Conservation (phyloP, 2,113 vertebrate genomes). For the Hemichromis elongatus region DNA sequence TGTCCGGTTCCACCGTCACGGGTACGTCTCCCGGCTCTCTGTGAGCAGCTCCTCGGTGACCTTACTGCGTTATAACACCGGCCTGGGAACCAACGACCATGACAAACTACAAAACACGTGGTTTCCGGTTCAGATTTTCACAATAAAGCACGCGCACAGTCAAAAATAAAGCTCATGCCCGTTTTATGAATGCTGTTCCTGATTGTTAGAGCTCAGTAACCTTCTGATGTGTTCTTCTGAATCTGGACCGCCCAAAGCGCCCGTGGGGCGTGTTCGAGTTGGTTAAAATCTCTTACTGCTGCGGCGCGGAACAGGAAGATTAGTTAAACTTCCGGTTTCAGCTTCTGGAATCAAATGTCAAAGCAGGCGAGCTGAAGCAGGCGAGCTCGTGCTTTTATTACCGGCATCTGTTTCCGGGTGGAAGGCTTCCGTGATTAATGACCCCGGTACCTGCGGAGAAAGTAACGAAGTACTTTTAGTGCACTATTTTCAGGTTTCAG, state of each 20-base stretch:
- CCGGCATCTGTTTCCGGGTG: background rate
- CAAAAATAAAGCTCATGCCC: background rate
- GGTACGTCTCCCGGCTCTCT: background rate
- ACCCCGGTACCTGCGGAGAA: background rate
- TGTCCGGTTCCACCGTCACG: background rate
- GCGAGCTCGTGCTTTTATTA: background rate
- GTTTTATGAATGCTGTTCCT: background rate
- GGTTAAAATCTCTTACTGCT: background rate
- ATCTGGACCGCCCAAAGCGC: rapidly evolving
- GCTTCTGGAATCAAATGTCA: background rate
- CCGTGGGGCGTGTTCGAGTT: background rate
- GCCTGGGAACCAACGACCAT: rapidly evolving
- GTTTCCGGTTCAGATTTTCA: background rate
- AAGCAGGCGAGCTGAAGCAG: background rate
- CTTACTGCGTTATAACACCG: background rate
- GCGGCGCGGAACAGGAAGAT: background rate
- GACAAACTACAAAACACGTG: background rate
- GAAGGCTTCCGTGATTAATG: background rate
- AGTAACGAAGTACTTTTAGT: background rate
- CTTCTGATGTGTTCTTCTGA: no score
- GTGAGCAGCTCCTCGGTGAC: background rate
- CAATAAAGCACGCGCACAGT: background rate
- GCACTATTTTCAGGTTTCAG: background rate
- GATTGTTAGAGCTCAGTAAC: background rate
- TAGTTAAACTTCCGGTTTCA: background rate